phyloP scores from a whole-genome alignment of 2,113 vertebrate species.

The Gnathochromis pfefferi region DNA sequence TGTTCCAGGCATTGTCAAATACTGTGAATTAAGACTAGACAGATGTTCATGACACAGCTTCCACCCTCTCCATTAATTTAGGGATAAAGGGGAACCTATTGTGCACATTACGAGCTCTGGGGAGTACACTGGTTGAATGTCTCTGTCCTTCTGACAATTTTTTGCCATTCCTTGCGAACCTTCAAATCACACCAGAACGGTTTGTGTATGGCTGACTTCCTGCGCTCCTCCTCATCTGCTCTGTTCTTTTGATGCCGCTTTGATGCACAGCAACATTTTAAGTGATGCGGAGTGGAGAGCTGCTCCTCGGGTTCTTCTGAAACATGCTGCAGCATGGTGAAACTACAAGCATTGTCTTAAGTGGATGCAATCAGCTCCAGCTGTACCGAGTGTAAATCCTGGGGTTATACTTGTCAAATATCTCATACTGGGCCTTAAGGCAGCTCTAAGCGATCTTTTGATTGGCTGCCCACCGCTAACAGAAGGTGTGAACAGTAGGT shows the following conservation, averaged over 20 bases:
- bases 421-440: not conserved
- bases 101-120: not conserved
- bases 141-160: fast-evolving
- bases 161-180: fast-evolving
- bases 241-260: not conserved
- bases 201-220: not conserved
- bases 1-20: not conserved
- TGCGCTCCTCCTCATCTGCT: not conserved
- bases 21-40: not conserved
- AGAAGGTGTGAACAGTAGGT: not conserved
- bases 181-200: not conserved
- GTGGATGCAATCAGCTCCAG: not conserved
- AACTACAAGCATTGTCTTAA: not conserved
- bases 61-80: fast-evolving
- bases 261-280: not conserved
- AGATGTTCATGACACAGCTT: not conserved
- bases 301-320: not conserved
- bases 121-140: not conserved
- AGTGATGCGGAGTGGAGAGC: not conserved
- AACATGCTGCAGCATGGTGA: not conserved
- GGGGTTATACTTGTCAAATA: not conserved
- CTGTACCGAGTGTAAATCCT: not conserved
- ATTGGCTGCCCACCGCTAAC: not conserved
- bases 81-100: not conserved
- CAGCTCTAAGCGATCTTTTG: not conserved